Evolutionary conservation across 2,797 vertebrate genomes (phyloP).

Genomic region (Pangasius mekongensis): DNA sequence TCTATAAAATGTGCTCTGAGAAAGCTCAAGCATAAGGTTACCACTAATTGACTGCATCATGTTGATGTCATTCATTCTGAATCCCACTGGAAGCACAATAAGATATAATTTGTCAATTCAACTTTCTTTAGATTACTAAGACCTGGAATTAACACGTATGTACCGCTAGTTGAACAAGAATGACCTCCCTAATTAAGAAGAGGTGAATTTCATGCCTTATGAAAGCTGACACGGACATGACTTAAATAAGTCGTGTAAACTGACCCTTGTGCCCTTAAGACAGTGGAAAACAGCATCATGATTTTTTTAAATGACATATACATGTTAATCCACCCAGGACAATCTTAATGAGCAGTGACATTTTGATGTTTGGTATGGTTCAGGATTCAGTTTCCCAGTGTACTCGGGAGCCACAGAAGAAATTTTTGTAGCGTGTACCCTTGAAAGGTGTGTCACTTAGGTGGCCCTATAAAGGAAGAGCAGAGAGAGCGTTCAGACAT

Average conservation of each 20-base stretch:
- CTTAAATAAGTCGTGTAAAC: constrained; percentile 41
- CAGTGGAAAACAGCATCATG: constrained; percentile 11
- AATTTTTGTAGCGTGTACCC: constrained; percentile 40
- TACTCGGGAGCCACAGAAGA: constrained; percentile 23
- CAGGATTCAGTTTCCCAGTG: constrained; percentile 27
- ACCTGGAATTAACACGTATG: constrained; percentile 43
- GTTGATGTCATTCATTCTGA: constrained; percentile 4
- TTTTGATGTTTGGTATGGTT: constrained; percentile 30
- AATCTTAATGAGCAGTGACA: constrained; percentile 29
- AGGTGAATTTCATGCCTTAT: constrained; percentile 39
- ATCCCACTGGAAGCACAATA: neutral
- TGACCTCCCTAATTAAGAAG: constrained; percentile 25
- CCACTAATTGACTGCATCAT: neutral
- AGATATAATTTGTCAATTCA: neutral
- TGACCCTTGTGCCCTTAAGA: constrained; percentile 48
- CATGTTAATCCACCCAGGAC: constrained; percentile 49
- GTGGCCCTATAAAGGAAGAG: constrained; percentile 61
- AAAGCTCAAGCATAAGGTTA: neutral
- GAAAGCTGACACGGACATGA: neutral
- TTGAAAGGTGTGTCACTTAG: constrained; percentile 52
- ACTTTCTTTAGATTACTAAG: constrained; percentile 8
- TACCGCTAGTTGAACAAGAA: constrained; percentile 12
- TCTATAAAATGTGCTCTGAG: no score
- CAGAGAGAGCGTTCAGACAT: constrained; percentile 43
- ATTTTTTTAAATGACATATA: constrained; percentile 29